These are phyloP conservation scores for Silvanus unidentatus DNA, from an alignment of 2,888 invertebrate species.

Conservation along the genomic window DNA sequence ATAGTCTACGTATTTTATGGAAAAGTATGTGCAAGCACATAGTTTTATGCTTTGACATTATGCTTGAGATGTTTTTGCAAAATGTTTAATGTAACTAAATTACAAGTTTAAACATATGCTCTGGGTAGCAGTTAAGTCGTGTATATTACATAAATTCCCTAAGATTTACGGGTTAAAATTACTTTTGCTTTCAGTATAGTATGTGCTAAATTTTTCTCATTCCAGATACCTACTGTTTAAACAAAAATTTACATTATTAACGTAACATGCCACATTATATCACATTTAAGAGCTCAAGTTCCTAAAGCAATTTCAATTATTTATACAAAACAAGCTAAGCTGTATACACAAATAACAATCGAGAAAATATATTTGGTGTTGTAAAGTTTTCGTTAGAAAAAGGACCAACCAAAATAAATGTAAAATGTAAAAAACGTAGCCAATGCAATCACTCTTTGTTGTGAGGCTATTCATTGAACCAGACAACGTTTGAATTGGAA, in stretches of 20 bases:
- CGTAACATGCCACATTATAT: conserved; percentile 10
- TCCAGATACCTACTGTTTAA: conserved; percentile 20
- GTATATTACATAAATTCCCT: no score
- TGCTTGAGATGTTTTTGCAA: no score
- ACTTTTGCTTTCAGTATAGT: no score
- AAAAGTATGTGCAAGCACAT: no score
- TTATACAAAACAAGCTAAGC: conserved; percentile 7
- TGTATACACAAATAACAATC: no score
- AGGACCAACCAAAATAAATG: conserved; percentile 32
- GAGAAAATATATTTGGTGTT: conserved; percentile 14
- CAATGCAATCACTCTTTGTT: conserved; percentile 34
- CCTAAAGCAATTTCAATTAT: conserved; percentile 10
- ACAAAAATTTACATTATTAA: conserved; percentile 18
- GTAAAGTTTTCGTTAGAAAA: conserved; percentile 13
- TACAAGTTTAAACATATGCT: no score
- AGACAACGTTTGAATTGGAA: conserved; percentile 36
- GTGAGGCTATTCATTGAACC: conserved; percentile 33
- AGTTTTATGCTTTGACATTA: no score
- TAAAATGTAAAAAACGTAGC: conserved; percentile 30
- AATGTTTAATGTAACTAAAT: no score
- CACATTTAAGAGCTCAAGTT: conserved; percentile 7
- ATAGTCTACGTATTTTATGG: no score
- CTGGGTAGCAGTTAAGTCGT: no score
- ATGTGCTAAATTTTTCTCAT: conserved; percentile 9
- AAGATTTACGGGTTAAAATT: no score